Percentiles rank a stretch among this genome's conserved stretches.
phyloP scores from a whole-genome alignment of 2,113 vertebrate species.

The Heliornis fulica region DNA sequence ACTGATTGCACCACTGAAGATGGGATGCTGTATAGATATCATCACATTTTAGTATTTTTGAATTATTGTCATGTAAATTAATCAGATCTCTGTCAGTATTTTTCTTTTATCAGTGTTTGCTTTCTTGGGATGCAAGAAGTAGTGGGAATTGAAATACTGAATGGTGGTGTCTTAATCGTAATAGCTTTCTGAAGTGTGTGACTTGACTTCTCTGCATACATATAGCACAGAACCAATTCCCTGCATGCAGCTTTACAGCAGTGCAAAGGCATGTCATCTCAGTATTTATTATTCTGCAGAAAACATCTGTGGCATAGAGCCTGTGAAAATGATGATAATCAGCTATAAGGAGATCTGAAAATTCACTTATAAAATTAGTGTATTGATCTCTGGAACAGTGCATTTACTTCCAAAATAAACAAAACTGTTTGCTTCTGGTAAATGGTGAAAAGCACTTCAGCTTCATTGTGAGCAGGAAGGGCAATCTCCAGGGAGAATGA shows the following conservation, averaged over 20 bases:
- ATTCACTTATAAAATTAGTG: conserved; percentile 37
- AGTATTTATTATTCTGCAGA: neutral
- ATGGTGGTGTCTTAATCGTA: neutral
- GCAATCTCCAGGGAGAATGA: neutral
- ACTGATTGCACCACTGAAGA: neutral
- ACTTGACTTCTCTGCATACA: no score
- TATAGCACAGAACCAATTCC: no score
- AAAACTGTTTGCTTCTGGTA: conserved; percentile 34
- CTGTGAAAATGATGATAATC: conserved; percentile 35
- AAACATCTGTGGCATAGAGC: conserved; percentile 15
- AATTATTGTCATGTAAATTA: neutral
- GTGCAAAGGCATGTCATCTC: neutral
- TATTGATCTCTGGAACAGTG: conserved; percentile 56
- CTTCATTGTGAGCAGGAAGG: neutral
- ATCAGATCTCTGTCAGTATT: neutral
- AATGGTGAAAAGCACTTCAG: neutral
- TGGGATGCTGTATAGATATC: neutral
- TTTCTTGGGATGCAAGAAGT: neutral
- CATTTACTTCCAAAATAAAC: conserved; percentile 46
- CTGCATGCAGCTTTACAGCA: no score
- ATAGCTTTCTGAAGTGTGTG: neutral
- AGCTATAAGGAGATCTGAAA: neutral
- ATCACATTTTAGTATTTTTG: conserved; percentile 27
- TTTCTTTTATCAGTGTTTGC: neutral
- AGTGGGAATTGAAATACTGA: neutral